Base-by-base conservation (phyloP, 2,888 invertebrate genomes). In the Oscheius myriophilus region DNA sequence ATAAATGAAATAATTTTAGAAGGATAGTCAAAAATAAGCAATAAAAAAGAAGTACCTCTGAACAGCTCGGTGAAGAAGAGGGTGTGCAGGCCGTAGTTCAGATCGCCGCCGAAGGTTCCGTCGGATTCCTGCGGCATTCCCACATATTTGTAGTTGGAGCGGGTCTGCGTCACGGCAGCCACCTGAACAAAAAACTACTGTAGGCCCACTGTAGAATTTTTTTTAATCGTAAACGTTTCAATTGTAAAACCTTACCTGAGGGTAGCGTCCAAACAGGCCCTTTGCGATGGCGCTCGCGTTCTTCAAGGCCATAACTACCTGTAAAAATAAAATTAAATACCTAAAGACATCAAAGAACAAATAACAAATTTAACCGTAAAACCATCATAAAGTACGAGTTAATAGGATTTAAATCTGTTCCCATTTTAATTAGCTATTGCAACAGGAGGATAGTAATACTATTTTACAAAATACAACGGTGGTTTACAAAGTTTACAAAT, bases 11-110 rank as follows among this genome's bases (percentile, higher is more conserved):
- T 45, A 41, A 53, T 21, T 21, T 6, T 6, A 53, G 23, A 14
- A 49, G 14, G 43, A 6, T 7, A 43, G 58, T 25, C 26, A 66
- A 53, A 18, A 14, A 55, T 49, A 55, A 33, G 14, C 23, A 41
- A 46, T n/a, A n/a, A 16, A 49, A 21, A 49, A 49, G 21, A 49
- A 49, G 21, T 54, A 80, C 84, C 84, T 73, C 82, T 69, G 69
- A 84, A 76, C n/a, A 85, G 52, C 57, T 85, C 85, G 26, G 82
- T 81, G 72, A 85, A 78, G 70, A 85, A 83, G 43, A 85, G 57
- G 14, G 75, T 78, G 72, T 85, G 71, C 18, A 82, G 75, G 18
- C 78, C 83, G 65, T 78, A 80, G 63, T 82, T 78, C 68, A 82
- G 59, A 49, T 85, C 83, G 2, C 85, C 85, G 21, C 72, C 70